A percentile compares a stretch with the other conserved stretches of the same genome.
phyloP scores from a whole-genome alignment of 2,113 vertebrate species.

The Emydocephalus ijimae region DNA sequence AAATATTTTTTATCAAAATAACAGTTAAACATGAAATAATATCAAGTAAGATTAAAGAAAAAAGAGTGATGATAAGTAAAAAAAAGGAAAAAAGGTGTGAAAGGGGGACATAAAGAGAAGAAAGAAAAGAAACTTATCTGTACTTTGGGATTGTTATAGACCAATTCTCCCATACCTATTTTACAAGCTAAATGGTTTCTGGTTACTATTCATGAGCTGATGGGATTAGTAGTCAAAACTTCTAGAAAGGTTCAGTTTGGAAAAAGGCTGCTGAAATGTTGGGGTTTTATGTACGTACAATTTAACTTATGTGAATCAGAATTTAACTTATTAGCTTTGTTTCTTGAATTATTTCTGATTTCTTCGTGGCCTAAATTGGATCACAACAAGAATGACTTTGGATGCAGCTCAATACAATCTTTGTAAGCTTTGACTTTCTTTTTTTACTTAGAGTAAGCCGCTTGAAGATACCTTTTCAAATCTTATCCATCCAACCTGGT shows the following conservation, averaged over 20 bases:
- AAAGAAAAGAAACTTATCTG: not conserved
- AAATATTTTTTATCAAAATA: not conserved
- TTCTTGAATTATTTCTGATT: not conserved
- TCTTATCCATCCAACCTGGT: not conserved
- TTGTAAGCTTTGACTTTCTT: not conserved
- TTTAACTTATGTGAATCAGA: not conserved
- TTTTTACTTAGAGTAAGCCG: not conserved
- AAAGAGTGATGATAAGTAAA: not conserved
- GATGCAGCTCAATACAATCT: not conserved
- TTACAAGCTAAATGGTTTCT: not conserved
- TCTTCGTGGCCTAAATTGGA: not conserved
- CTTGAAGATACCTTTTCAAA: not conserved
- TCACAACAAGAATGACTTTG: not conserved
- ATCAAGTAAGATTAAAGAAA: not conserved
- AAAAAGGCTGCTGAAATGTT: not conserved
- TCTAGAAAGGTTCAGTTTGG: not conserved
- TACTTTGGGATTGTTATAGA: not conserved
- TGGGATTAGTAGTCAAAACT: not conserved
- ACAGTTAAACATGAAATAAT: not conserved
- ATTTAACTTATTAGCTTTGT: not conserved
- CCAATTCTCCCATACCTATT: not conserved
- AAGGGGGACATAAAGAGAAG: not conserved
- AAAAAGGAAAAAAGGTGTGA: not conserved
- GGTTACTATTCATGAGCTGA: not conserved
- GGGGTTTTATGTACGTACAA: not conserved